Percentiles rank a stretch among this genome's conserved stretches.
Conservation (phyloP, 2,888 invertebrate species). For the Brachyptera risi region DNA sequence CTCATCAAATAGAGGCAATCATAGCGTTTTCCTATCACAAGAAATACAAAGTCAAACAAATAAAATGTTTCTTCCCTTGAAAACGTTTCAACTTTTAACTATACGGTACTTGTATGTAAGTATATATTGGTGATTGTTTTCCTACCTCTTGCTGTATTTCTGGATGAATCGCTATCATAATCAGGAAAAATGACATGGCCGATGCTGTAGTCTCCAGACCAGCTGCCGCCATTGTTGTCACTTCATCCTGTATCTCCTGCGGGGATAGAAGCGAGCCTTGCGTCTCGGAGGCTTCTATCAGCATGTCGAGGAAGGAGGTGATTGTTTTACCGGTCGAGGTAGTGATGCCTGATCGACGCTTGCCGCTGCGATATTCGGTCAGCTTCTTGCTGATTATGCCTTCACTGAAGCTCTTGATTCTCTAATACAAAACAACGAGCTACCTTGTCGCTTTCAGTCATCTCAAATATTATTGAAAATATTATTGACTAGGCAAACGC, state of each 20-base stretch:
- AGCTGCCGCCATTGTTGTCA: constrained; percentile 32
- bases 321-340: constrained; percentile 1
- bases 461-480: too few species aligned
- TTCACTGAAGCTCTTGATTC: neutral
- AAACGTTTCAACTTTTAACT: too few species aligned
- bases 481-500: too few species aligned
- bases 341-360: neutral
- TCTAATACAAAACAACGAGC: too few species aligned
- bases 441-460: too few species aligned
- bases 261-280: constrained; percentile 21
- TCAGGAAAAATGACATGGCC: constrained; percentile 23
- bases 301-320: constrained; percentile 19
- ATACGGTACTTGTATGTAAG: too few species aligned
- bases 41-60: too few species aligned
- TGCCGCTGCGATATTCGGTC: constrained; percentile 4
- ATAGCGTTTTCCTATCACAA: too few species aligned
- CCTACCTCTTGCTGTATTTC: constrained; percentile 27
- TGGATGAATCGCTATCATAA: constrained; percentile 32
- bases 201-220: constrained; percentile 33
- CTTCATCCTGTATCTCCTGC: constrained; percentile 31
- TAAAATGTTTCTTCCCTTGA: too few species aligned
- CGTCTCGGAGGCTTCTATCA: constrained; percentile 11
- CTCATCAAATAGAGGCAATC: too few species aligned
- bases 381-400: neutral
- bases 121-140: too few species aligned